Evolutionary conservation across 2,113 vertebrate genomes (phyloP), one percentile per base, ranked within the genome.

Genomic region (Shinisaurus crocodilurus): DNA sequence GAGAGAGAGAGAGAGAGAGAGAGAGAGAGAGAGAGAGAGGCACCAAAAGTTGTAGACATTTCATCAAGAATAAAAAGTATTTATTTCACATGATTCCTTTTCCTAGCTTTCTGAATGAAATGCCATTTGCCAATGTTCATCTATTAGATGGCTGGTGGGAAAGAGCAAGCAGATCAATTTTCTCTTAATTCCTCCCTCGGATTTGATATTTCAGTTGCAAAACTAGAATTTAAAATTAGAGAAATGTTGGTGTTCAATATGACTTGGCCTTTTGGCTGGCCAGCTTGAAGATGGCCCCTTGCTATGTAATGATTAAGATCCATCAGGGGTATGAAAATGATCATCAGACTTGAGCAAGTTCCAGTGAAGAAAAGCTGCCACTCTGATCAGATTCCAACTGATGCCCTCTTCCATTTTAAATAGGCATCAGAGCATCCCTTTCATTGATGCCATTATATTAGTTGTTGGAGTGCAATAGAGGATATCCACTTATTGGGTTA

Each of bases 1-100:
- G 84, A 85, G 77, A 12, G 34, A 34, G 93, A 90, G 77, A 54
- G 13, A 54, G 54, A 12, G 85, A 89, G 16, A 85, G 84, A 85
- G 54, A 54, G 13, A 54, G 54, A 12, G 85, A 89, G 16, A 85
- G 84, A 85, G 77, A 12, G 34, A 34, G 93, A 90, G 77, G 72
- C 60, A 91, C 43, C 16, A 57, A 12, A 80, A 43, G 60, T 69
- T 84, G 1, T 0, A 93, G 48, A 25, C 0, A 29, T 91, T 87
- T 88, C 43, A 90, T 70, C 7, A 77, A 43, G 1, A 2, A 16
- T 45, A 82, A 72, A 60, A 63, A 65, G 12, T n/a, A 9, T 25
- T 27, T 29, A 67, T 25, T 65, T 67, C 25, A 32, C 81, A 60
- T 82, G 0, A 20, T 82, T 40, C 89, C 25, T 65, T n/a, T 84